Evolutionary conservation across 2,797 vertebrate species (phyloP).

Genomic region (Poecile montanus): DNA sequence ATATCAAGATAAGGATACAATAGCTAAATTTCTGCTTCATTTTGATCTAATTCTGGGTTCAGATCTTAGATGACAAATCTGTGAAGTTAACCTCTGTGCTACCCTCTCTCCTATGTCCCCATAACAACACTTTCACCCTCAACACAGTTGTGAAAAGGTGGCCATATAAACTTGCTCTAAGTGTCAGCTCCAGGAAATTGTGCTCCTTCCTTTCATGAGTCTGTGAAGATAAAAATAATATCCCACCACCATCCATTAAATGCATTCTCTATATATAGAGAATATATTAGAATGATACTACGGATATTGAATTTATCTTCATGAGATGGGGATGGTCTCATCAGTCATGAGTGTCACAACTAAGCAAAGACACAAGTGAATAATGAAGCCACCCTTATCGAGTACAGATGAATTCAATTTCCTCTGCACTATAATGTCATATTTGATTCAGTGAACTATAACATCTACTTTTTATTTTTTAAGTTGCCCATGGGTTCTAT

Average conservation of each 20-base stretch:
- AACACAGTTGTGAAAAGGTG: not conserved
- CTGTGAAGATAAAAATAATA: slow-evolving; percentile 75
- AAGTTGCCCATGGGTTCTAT: slow-evolving; percentile 72
- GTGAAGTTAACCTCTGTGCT: not conserved
- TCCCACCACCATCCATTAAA: slow-evolving; percentile 70
- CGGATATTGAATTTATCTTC: slow-evolving; percentile 75
- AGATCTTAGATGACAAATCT: not conserved
- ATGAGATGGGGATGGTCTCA: slow-evolving; percentile 73
- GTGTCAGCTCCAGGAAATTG: slow-evolving; percentile 65
- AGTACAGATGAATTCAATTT: slow-evolving; percentile 78
- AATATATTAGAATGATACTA: slow-evolving; percentile 73
- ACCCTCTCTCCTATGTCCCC: not conserved
- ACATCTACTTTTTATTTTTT: slow-evolving; percentile 77
- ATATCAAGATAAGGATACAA: not conserved
- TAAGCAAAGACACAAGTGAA: slow-evolving; percentile 69
- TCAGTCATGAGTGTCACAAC: slow-evolving; percentile 71
- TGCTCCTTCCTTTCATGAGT: slow-evolving; percentile 63
- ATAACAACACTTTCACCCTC: not conserved
- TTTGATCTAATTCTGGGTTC: not conserved
- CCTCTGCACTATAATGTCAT: slow-evolving; percentile 74
- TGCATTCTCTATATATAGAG: slow-evolving; percentile 69
- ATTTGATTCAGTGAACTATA: slow-evolving; percentile 76
- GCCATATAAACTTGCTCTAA: slow-evolving; percentile 47
- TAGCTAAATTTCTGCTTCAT: not conserved
- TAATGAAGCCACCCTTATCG: slow-evolving; percentile 74